These are phyloP conservation scores for Ophion ellenae DNA, from an alignment of 2,888 invertebrate genomes.

Conservation along the genomic window DNA sequence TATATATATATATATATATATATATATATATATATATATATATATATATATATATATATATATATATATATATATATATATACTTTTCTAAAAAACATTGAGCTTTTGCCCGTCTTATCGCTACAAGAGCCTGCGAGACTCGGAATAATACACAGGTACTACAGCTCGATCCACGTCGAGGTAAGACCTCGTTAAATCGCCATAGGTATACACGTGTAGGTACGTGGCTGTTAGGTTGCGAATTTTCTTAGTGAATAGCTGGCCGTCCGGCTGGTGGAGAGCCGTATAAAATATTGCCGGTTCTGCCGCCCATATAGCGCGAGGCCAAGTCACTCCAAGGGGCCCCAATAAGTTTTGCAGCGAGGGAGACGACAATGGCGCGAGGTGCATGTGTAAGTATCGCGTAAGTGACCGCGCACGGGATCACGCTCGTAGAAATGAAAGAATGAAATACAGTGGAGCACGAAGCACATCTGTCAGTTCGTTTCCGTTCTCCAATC, in stretches of 20 bases:
- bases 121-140: slow-evolving; percentile 24
- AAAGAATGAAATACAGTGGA: background rate
- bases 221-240: slow-evolving; percentile 29
- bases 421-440: no score
- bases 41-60: slow-evolving; percentile 5
- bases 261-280: slow-evolving; percentile 20
- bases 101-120: slow-evolving; percentile 44
- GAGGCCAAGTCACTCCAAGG: slow-evolving; percentile 70
- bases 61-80: slow-evolving; percentile 19
- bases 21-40: slow-evolving; percentile 1
- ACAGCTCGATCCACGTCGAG: slow-evolving; percentile 26
- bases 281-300: slow-evolving; percentile 67
- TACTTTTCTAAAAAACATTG: slow-evolving; percentile 38
- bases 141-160: slow-evolving; percentile 11
- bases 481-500: slow-evolving; percentile 70
- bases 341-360: background rate
- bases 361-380: no score
- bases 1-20: no score
- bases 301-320: slow-evolving; percentile 61
- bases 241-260: slow-evolving; percentile 35
- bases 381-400: slow-evolving; percentile 21
- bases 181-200: slow-evolving; percentile 46
- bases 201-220: slow-evolving; percentile 11
- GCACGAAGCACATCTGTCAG: slow-evolving; percentile 63
- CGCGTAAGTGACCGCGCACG: no score